Conservation (phyloP, 64 coral and sea anemone genomes). For the Trachythela sp. region DNA sequence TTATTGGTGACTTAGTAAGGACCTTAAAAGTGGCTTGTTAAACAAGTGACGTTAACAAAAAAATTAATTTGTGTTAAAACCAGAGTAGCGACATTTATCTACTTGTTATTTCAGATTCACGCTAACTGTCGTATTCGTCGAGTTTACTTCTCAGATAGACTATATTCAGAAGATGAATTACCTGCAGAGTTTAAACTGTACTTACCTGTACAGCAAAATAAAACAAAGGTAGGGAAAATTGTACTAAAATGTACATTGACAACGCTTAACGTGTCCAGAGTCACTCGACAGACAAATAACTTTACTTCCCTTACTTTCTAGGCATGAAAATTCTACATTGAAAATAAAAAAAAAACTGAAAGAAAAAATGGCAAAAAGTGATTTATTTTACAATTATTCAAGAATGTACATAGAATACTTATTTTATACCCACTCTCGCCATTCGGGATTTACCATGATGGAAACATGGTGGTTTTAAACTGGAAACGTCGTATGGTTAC, state of each 20-base stretch:
- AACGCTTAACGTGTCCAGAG: too few species aligned
- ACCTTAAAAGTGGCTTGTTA: too few species aligned
- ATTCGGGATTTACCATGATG: too few species aligned
- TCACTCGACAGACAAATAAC: not conserved
- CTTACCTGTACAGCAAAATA: slow-evolving; percentile 80
- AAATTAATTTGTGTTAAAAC: too few species aligned
- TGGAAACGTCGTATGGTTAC: not conserved
- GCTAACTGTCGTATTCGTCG: slow-evolving; percentile 97
- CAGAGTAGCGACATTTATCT: too few species aligned
- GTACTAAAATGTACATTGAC: not conserved
- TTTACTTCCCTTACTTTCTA: not conserved
- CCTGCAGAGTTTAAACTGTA: slow-evolving; percentile 98
- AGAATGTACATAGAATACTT: slow-evolving; percentile 19
- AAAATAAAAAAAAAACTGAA: not conserved
- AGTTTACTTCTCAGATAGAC: slow-evolving; percentile 98
- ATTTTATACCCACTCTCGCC: not conserved
- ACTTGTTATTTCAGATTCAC: slow-evolving; percentile 59
- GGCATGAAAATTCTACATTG: not conserved
- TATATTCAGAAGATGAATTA: slow-evolving; percentile 98
- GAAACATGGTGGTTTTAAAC: not conserved
- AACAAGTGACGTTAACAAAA: too few species aligned
- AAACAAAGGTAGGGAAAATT: slow-evolving; percentile 49
- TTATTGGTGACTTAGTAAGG: too few species aligned
- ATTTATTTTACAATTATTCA: slow-evolving; percentile 29
- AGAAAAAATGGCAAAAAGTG: not conserved